Conservation (phyloP, 2,113 vertebrate genomes). For the Anhinga rufa region DNA sequence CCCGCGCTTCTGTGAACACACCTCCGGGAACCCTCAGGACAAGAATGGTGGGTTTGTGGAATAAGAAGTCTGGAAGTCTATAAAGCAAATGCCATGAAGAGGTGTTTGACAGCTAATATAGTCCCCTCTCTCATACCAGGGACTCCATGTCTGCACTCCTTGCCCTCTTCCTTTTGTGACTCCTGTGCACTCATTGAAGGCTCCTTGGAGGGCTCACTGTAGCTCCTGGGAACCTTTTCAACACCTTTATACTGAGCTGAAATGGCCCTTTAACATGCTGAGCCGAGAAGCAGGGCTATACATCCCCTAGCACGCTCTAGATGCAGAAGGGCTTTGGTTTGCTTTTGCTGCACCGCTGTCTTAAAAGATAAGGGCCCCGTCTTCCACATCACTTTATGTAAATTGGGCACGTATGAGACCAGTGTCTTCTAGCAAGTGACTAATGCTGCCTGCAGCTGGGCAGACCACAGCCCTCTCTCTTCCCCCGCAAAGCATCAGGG, state of each 20-base stretch:
- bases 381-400: accelerated
- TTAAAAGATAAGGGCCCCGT: not conserved
- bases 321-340: not conserved
- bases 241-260: not conserved
- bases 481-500: not conserved
- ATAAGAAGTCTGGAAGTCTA: not conserved
- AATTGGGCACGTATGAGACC: not conserved
- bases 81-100: not conserved
- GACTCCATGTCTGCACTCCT: not conserved
- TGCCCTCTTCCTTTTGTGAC: not conserved
- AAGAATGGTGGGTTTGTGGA: not conserved
- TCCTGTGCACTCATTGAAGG: not conserved
- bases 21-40: not conserved
- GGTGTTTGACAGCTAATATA: not conserved
- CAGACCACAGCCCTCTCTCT: not conserved
- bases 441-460: not conserved
- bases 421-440: not conserved
- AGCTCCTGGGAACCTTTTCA: not conserved
- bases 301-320: not conserved
- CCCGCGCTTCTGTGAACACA: not conserved
- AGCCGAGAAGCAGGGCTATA: not conserved
- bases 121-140: not conserved
- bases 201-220: not conserved
- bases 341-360: not conserved
- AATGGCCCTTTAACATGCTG: not conserved